Evolutionary conservation across 2,888 invertebrate genomes (phyloP).

Genomic region (Mycalesis mineus): DNA sequence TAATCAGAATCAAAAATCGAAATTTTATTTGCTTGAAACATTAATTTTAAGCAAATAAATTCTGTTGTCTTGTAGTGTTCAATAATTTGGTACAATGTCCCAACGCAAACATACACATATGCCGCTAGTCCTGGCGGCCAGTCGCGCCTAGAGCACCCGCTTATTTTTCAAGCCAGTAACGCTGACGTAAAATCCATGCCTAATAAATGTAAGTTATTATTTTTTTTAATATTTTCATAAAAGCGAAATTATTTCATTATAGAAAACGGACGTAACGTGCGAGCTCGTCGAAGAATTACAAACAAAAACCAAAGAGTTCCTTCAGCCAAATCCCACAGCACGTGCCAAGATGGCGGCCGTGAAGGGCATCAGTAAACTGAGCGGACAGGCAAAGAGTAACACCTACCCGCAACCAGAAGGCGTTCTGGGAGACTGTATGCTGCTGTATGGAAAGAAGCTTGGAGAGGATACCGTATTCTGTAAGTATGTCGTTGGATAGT

Average conservation of each 20-base stretch:
- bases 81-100: too few species aligned
- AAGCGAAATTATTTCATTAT: slow-evolving; percentile 25
- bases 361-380: slow-evolving; percentile 96
- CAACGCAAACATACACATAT: too few species aligned
- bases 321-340: slow-evolving; percentile 99
- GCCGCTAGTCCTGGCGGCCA: too few species aligned
- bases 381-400: slow-evolving; percentile 97
- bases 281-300: slow-evolving; percentile 98
- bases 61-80: too few species aligned
- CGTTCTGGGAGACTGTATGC: slow-evolving; percentile 97
- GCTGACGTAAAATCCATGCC: too few species aligned
- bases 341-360: slow-evolving; percentile 96
- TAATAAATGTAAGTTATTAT: too few species aligned
- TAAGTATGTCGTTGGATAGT: slow-evolving; percentile 51
- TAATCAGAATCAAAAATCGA: too few species aligned
- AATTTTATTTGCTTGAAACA: too few species aligned
- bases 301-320: slow-evolving; percentile 97
- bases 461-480: slow-evolving; percentile 97
- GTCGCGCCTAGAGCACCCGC: too few species aligned
- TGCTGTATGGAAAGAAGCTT: slow-evolving; percentile 94
- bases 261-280: slow-evolving; percentile 99
- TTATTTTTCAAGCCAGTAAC: too few species aligned
- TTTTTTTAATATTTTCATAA: too few species aligned
- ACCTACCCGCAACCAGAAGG: slow-evolving; percentile 99
- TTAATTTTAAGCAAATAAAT: too few species aligned